Evolutionary conservation across 1,140 invertebrate genomes (phyloP), one percentile per base, ranked within the genome.

Genomic region (Anastrepha ludens): DNA sequence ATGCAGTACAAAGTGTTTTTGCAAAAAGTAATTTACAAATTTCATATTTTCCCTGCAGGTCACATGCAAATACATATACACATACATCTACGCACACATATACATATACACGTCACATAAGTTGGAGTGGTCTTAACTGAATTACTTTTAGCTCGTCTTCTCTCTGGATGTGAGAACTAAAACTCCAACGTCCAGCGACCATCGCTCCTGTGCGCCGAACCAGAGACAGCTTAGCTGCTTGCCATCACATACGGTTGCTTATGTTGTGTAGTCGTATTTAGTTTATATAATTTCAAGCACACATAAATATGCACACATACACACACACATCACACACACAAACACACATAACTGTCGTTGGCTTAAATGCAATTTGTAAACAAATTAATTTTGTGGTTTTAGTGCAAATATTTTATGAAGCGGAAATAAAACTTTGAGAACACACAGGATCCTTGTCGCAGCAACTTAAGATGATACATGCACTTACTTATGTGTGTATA

Each of bases 321-420:
- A 29, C 29, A 29, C 1, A 29, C 29, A 29, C 29, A 29, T 29
- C 1, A 29, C 29, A 29, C 29, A 29, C 29, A n/a, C n/a, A n/a
- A n/a, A 17, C 8, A 62, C 60, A 62, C 60, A 62, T 62, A 4
- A 8, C 29, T 6, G n/a, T 6, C 44, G n/a, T 44, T 86, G 85
- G 39, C 44, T 86, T 58, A 86, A 86, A 86, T 86, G 55, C 59
- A 86, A 86, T 85, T 85, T 85, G 81, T 85, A 85, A 85, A 85
- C 55, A 85, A 85, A 85, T 85, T 85, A 17, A 59, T 85, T 85
- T 85, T 85, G 81, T 39, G 81, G 81, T 85, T 85, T 85, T 59
- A 86, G 85, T 86, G 58, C 85, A 86, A 86, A 86, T 86, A 86
- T 62, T 64, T 85, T 64, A 60, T 86, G 59, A 62, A 62, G 50